Conservation (phyloP, 2,113 vertebrate species). For the Caloenas nicobarica region DNA sequence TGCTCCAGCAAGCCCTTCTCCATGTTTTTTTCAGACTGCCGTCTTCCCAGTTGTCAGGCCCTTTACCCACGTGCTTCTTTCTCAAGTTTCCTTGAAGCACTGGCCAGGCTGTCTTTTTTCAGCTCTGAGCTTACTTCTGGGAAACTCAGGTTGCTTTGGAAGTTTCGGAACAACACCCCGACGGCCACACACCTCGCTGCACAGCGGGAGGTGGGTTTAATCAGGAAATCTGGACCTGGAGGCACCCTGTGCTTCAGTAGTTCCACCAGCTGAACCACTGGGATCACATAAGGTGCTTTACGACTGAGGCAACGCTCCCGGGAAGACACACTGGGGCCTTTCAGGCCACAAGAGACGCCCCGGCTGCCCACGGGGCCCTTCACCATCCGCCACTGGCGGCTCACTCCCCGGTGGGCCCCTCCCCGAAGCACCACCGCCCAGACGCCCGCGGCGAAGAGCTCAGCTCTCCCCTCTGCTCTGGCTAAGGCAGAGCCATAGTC, state of each 20-base stretch:
- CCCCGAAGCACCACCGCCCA: too few relatives aligned
- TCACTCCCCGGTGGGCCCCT: accelerated
- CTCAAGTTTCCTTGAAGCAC: accelerated
- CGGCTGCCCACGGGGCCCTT: accelerated
- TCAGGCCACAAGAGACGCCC: accelerated
- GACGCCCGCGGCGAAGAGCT: neutral
- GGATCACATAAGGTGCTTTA: accelerated
- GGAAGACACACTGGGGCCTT: accelerated
- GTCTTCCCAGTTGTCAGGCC: neutral
- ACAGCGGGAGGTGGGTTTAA: accelerated
- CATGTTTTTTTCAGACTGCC: neutral
- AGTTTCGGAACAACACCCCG: accelerated
- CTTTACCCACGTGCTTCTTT: neutral
- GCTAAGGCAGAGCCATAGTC: too few relatives aligned
- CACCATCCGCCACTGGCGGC: neutral
- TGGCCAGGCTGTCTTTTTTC: neutral
- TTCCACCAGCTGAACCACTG: neutral
- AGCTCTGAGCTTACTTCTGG: too few relatives aligned
- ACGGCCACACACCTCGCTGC: accelerated
- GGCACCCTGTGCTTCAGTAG: accelerated
- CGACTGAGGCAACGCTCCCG: accelerated
- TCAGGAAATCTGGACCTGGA: accelerated
- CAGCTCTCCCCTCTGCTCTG: accelerated
- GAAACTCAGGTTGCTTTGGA: accelerated
- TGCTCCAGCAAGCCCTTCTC: too few relatives aligned